Base-by-base conservation (phyloP, 2,113 vertebrate species). In the Periophthalmodon schlosseri region DNA sequence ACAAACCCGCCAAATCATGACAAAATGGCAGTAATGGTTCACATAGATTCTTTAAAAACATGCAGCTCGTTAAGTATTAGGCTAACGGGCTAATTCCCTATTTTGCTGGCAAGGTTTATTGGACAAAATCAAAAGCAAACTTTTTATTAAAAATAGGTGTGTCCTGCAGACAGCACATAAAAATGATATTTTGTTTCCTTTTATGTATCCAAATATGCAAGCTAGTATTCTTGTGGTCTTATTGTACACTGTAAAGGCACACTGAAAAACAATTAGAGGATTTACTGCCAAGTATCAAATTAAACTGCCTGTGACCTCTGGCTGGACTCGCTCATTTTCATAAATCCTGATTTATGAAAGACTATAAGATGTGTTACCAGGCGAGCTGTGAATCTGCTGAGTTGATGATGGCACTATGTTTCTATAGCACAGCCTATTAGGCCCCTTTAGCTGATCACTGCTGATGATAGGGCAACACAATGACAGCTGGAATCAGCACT, bases 111-210 rank as follows among this genome's bases (percentile, higher is more conserved):
- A 83, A 90, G 63, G 69, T 91, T 92, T 93, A 90, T 87, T 65
- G 76, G 58, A 79, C 72, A 72, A 91, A 90, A 87, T 91, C 82
- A 84, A 91, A 91, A 79, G 70, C 83, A 89, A 74, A 72, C 58
- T 84, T 87, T 44, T 91, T 92, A 94, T 91, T 92, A 92, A 91
- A 92, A 76, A 74, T 91, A 91, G 92, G 92, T 90, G 92, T 93
- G 92, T 88, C 91, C 70, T 64, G 90, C 87, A 93, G 91, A 93
- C 91, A 83, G 82, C 78, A 84, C 84, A 88, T 92, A 91, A 89
- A 90, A 90, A 92, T 88, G 13, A 91, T 91, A 89, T 91, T 93
- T 93, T 89, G 80, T 89, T 92, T 91, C 88, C 89, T 89, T 92
- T 91, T 84, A 90, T 91, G 88, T 84, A 86, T 88, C 78, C 83